Evolutionary conservation across 2,888 invertebrate species (phyloP).

Genomic region (Petrolisthes manimaculis): DNA sequence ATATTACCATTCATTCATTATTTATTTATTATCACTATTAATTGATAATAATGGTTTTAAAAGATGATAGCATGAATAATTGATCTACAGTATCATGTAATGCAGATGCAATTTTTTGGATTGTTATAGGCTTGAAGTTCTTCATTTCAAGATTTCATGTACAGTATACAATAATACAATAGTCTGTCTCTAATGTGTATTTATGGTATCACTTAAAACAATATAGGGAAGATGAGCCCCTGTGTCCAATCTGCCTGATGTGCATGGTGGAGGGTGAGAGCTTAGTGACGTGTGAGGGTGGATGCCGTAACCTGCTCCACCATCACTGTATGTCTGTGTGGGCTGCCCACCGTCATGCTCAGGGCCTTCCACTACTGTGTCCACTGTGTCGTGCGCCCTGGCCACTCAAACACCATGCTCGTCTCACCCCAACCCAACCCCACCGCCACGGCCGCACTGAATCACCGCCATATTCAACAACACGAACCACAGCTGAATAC

Average conservation of each 20-base stretch:
- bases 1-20: no score
- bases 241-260: constrained; percentile 72
- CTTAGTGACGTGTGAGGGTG: constrained; percentile 70
- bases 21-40: no score
- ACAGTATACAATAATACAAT: no score
- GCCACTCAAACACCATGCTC: constrained; percentile 68
- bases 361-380: constrained; percentile 62
- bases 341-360: constrained; percentile 65
- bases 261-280: constrained; percentile 72
- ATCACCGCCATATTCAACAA: constrained; percentile 23
- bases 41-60: no score
- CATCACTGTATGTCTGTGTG: constrained; percentile 71
- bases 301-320: constrained; percentile 71
- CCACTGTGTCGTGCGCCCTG: constrained; percentile 65
- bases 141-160: no score
- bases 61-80: no score
- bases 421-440: constrained; percentile 67
- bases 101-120: no score
- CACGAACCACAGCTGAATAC: constrained; percentile 25
- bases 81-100: no score
- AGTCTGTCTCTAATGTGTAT: no score
- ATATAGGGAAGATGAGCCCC: constrained; percentile 69
- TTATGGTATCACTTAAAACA: no score
- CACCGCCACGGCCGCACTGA: constrained; percentile 27
- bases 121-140: no score